Base-by-base conservation (phyloP, 2,888 invertebrate species). In the Noctua fimbriata region DNA sequence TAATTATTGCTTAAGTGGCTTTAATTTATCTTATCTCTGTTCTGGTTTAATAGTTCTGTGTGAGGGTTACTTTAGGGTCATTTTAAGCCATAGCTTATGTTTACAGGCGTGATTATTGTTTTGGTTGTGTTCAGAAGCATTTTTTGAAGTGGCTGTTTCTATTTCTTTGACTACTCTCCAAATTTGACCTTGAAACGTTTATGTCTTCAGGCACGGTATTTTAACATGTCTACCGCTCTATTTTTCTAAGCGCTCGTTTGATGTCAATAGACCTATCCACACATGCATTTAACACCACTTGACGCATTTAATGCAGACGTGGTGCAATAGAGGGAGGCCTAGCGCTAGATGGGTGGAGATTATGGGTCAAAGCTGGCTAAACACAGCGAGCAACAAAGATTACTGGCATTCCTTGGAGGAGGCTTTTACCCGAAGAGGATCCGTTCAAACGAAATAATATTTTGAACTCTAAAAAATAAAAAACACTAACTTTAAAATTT, bases 1-100 rank as follows among this genome's bases (percentile, higher is more conserved):
- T 58, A 49, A 79, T 81, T 73, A 58, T 18, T 85, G 36, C 24
- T 69, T 52, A 36, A 55, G 24, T 65, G 55, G n/a, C 18, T 32
- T 63, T 58, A 28, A 60, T 73, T 69, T 55, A 70, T 69, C 65
- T 77, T 47, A 21, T 63, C 16, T 24, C 14, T 9, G 32, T 44
- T 79, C 55, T 10, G 18, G 18, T 55, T 47, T 55, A 21, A 28
- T 36, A 21, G 21, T 81, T 63, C 49, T n/a, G 21, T 32, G 5
- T 41, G 41, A 44, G 28, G 14, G 12, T 18, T 24, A 24, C 3
- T 47, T 52, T 12, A 5, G n/a, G 14, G 21, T 55, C 36, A 16
- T n/a, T 77, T 36, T 0, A 24, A 47, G 21, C 1, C 16, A 1
- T 3, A 21, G 32, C 10, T 47, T 44, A 44, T 16, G 18, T 16